phyloP scores from a whole-genome alignment of 2,113 vertebrate species.

The Dipodomys spectabilis region DNA sequence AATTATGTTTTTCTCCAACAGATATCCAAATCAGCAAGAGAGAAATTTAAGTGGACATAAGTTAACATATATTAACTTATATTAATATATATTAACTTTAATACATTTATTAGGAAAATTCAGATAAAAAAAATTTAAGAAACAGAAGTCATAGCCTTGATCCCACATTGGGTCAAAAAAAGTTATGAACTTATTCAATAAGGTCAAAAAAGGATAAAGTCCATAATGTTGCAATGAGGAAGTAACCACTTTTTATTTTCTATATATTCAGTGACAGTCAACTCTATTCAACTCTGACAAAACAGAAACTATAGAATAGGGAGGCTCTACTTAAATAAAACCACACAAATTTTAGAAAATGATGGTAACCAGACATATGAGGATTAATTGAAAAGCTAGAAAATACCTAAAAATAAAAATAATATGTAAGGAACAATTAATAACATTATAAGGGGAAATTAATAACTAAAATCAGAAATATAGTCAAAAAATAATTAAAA shows the following conservation, averaged over 20 bases:
- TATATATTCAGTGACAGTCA: neutral
- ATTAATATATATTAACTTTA: no score
- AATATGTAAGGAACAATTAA: neutral
- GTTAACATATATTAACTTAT: no score
- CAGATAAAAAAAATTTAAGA: slow-evolving; percentile 5
- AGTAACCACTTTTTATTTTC: neutral
- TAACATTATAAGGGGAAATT: neutral
- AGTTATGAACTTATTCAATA: neutral
- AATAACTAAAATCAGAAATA: neutral
- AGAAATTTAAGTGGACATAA: neutral
- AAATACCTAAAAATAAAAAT: neutral
- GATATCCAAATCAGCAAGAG: neutral
- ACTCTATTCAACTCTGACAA: neutral
- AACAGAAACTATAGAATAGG: neutral
- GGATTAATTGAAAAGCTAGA: neutral
- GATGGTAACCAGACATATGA: no score
- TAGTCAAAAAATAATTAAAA: no score
- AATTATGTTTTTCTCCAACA: neutral
- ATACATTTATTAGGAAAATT: neutral
- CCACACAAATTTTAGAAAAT: neutral
- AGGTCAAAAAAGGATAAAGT: neutral
- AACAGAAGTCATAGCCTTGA: neutral
- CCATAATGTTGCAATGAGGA: neutral
- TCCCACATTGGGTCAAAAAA: neutral
- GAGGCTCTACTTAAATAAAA: neutral